Conservation (phyloP, 2,113 vertebrate genomes). For the Rhabdornis inornatus region DNA sequence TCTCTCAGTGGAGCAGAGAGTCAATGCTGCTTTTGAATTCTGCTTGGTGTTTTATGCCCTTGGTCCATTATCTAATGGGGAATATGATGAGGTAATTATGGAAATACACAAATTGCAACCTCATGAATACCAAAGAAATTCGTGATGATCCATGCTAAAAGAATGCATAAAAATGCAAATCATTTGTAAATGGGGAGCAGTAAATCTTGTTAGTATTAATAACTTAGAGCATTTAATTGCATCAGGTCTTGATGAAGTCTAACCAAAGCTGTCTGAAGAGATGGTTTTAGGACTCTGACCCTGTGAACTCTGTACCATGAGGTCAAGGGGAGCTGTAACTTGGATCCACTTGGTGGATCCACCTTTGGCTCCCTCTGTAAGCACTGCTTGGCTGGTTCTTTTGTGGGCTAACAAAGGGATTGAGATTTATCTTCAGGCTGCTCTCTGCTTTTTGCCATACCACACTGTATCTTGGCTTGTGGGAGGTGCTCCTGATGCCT, state of each 20-base stretch:
- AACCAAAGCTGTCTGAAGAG: background rate
- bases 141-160: constrained; percentile 23
- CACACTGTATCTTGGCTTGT: background rate
- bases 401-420: accelerated
- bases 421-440: background rate
- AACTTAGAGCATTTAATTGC: constrained; percentile 27
- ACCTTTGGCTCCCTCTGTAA: background rate
- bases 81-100: constrained; percentile 53
- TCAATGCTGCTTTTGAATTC: constrained; percentile 16
- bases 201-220: constrained; percentile 57
- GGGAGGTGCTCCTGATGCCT: background rate
- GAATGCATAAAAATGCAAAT: constrained; percentile 50
- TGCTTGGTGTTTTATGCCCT: constrained; percentile 8
- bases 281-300: background rate
- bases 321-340: background rate
- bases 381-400: background rate
- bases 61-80: constrained; percentile 31
- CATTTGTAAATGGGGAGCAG: constrained; percentile 35
- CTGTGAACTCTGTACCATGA: background rate
- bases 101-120: constrained; percentile 52
- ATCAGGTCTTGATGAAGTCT: background rate
- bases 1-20: background rate
- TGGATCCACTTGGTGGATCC: background rate
- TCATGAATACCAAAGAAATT: constrained; percentile 50
- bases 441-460: background rate